These are phyloP conservation scores for Anadara kagoshimensis DNA, from an alignment of 1,140 invertebrate genomes.

Conservation along the genomic window DNA sequence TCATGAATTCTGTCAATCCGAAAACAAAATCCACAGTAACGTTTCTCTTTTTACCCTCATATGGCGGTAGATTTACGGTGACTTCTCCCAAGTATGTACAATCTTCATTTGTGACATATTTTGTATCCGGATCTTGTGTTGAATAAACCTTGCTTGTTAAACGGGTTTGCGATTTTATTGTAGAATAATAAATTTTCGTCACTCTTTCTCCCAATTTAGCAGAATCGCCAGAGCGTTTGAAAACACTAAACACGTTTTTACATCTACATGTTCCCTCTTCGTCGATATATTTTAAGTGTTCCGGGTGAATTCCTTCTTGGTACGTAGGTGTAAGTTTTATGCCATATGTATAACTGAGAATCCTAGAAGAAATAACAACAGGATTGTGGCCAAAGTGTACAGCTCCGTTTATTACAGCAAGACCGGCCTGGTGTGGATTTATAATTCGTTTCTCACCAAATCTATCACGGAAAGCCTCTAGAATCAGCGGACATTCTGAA, in stretches of 20 bases:
- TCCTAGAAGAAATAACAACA: slow-evolving; percentile 7
- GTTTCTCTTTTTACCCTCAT: neutral
- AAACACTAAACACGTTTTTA: neutral
- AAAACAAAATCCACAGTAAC: slow-evolving; percentile 5
- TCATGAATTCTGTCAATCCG: slow-evolving; percentile 2
- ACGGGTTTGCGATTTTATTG: no score
- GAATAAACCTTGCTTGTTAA: no score
- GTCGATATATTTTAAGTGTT: neutral
- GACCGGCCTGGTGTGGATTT: slow-evolving; percentile 25
- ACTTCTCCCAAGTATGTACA: neutral
- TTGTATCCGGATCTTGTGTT: neutral
- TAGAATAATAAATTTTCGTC: neutral
- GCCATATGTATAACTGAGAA: slow-evolving; percentile 31
- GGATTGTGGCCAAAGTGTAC: slow-evolving; percentile 38
- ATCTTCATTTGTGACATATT: neutral
- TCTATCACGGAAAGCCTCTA: slow-evolving; percentile 19
- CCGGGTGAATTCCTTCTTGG: neutral
- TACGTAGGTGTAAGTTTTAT: neutral
- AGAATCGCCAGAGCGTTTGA: neutral
- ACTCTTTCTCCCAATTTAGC: neutral
- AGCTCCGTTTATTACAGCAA: slow-evolving; percentile 38
- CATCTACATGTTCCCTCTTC: neutral
- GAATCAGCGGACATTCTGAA: slow-evolving; percentile 35
- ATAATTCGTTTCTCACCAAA: slow-evolving; percentile 26
- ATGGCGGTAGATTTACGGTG: neutral